Evolutionary conservation across 2,113 vertebrate genomes (phyloP).

Genomic region (Pagrus major): DNA sequence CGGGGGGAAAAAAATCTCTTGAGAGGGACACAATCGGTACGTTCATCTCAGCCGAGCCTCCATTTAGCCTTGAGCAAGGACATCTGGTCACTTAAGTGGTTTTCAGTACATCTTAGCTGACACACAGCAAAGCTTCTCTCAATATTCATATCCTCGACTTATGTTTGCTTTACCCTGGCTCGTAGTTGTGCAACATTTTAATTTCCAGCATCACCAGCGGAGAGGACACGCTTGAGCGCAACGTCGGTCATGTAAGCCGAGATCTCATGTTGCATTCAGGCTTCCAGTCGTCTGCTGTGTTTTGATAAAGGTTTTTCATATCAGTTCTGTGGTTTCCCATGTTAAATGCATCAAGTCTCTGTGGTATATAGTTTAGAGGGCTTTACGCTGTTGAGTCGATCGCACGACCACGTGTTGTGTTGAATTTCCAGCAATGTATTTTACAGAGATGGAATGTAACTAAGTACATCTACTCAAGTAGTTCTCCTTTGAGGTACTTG

Average conservation of each 20-base stretch:
- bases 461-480: too few relatives aligned
- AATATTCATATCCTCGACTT: slow-evolving; percentile 35
- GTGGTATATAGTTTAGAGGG: slow-evolving; percentile 2
- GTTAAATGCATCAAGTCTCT: slow-evolving; percentile 6
- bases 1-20: background rate
- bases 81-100: slow-evolving; percentile 68
- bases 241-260: background rate
- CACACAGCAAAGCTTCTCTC: slow-evolving; percentile 45
- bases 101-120: slow-evolving; percentile 49
- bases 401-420: slow-evolving; percentile 15
- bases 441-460: too few relatives aligned
- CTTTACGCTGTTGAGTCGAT: slow-evolving; percentile 20
- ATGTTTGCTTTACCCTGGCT: slow-evolving; percentile 54
- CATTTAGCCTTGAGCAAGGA: slow-evolving; percentile 63
- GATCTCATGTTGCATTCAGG: slow-evolving; percentile 2
- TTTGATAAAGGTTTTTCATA: slow-evolving; percentile 37
- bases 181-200: slow-evolving; percentile 48
- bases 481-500: too few relatives aligned
- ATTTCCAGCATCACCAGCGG: slow-evolving; percentile 50
- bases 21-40: slow-evolving; percentile 45
- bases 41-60: slow-evolving; percentile 51
- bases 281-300: slow-evolving; percentile 2
- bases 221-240: slow-evolving; percentile 33
- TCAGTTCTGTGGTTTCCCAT: slow-evolving; percentile 41
- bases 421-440: slow-evolving; percentile 19